Evolutionary conservation across 2,888 invertebrate species (phyloP), one percentile per base, ranked within the genome.

Genomic region (Erebia ligea): DNA sequence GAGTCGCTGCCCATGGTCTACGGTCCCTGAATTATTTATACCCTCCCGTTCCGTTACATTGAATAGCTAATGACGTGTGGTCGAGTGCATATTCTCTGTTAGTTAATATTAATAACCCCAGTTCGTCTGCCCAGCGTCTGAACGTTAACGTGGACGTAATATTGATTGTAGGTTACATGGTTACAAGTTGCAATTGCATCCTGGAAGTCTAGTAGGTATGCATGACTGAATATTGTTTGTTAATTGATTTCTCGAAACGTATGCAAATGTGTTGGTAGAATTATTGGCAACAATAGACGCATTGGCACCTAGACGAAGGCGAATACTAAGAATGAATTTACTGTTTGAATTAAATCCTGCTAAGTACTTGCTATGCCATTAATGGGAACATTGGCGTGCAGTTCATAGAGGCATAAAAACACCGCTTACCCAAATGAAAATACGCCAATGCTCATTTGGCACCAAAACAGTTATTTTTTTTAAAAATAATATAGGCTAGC

Each of bases 21-120:
- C 86, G 81, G 76, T 75, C 76, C 73, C 78, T 87, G 88, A 84
- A 88, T 89, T 84, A 89, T 88, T 84, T 87, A 90, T 90, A 79
- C 76, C 71, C 77, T 73, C 73, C 73, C 84, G 90, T 91, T 90
- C 90, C 91, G 91, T 90, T 88, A 90, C 88, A 86, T 86, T 86
- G 91, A 85, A 88, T 90, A 82, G 79, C 86, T 89, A 91, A 91
- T 88, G 90, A 87, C 75, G 84, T 86, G 80, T 82, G 80, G 76
- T 74, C 75, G 74, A 76, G 78, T 80, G 82, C 80, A 82, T 84
- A 81, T 82, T 82, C 80, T 81, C 82, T 82, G 66, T 66, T 65
- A 77, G 80, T 84, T 81, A 83, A 83, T 84, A 84, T 84, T 85
- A 83, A 85, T 85, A 77, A 50, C 75, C 73, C 66, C 57, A 75